Evolutionary conservation across 2,888 invertebrate species (phyloP), one percentile per base, ranked within the genome.

Genomic region (Heliconius ethilla): DNA sequence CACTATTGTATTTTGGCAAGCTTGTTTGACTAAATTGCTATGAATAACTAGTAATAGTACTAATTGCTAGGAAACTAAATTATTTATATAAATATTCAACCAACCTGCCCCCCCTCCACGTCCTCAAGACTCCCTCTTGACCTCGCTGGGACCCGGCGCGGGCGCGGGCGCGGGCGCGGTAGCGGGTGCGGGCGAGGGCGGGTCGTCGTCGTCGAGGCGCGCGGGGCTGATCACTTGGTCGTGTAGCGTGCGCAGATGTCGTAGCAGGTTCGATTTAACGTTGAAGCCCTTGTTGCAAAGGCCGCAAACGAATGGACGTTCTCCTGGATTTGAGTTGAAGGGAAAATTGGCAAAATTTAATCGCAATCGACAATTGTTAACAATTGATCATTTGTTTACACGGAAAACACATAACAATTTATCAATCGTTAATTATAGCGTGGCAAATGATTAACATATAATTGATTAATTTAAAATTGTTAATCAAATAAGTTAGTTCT

Each of bases 251-350:
- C 97, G 95, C 87, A 97, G 89, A 88, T 97, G 97, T 82, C 97
- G 95, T 82, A 97, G 88, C 81, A 97, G 90, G 90, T 97, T 97
- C 81, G 97, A 97, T 88, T 97, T 97, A 82, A 97, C 97, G 90
- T 97, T 97, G 91, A 97, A 97, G 5, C 96, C 97, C 87, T 97
- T 97, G 91, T 96, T 96, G 93, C 97, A 97, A 73, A 96, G 95
- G 29, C 96, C 96, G 91, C 97, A 97, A 73, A 96, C 95, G 90
- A 96, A 97, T 25, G 97, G 97, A 76, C 96, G 95, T 89, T 97
- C 97, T 27, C 96, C 96, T 95, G 84, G 18, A 51, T 51, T 22
- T 22, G 2, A 22, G 51, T 51, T 51, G 7, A 51, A 0, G 18
- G 6, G 51, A 13, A 18, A 18, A 51, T 51, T 51, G 51, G 2